Evolutionary conservation across 2,888 invertebrate species (phyloP).

Genomic region (Ichneumon xanthorius): DNA sequence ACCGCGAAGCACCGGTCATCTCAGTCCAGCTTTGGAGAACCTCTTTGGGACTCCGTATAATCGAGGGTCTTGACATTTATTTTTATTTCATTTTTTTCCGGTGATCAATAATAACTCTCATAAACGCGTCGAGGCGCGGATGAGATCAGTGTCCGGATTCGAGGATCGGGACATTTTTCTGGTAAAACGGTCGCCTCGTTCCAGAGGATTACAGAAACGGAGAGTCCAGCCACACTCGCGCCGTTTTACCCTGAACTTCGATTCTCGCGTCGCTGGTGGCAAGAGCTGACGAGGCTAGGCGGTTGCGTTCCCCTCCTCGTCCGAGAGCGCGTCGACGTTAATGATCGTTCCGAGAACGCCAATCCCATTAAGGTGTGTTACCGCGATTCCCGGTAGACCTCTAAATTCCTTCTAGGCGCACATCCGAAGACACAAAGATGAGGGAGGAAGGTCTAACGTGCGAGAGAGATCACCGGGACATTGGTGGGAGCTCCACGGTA

Average conservation of each 20-base stretch:
- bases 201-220: conserved; percentile 6
- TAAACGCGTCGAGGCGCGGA: neutral
- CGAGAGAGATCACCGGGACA: conserved; percentile 46
- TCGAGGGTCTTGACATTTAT: neutral
- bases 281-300: conserved; percentile 27
- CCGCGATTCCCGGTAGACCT: conserved; percentile 76
- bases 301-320: conserved; percentile 20
- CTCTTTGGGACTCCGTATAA: neutral
- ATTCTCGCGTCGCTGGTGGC: conserved; percentile 7
- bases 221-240: neutral
- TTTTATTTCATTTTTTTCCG: neutral
- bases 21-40: conserved; percentile 4
- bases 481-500: conserved; percentile 45
- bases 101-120: conserved; percentile 4
- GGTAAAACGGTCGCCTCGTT: neutral
- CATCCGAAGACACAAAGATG: conserved; percentile 70
- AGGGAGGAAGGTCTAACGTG: conserved; percentile 58
- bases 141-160: neutral
- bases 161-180: neutral
- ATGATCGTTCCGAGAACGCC: conserved; percentile 77
- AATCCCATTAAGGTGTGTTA: conserved; percentile 79
- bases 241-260: neutral
- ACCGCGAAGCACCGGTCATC: neutral
- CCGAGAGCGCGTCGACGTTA: conserved; percentile 69
- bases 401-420: conserved; percentile 76